Evolutionary conservation across 2,797 vertebrate species (phyloP).

Genomic region (Lepus townsendii): DNA sequence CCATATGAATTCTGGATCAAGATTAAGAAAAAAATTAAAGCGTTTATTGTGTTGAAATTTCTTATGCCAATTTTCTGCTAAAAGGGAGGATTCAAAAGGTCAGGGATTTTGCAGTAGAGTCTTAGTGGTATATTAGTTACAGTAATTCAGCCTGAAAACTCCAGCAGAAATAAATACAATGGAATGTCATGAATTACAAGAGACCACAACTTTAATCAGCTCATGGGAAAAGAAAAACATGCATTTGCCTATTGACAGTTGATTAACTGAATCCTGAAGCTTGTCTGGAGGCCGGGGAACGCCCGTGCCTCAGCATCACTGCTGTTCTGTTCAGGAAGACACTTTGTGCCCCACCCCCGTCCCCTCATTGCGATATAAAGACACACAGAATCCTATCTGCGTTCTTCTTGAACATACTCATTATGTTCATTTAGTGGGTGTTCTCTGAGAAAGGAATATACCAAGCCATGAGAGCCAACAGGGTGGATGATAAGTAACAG

Average conservation of each 20-base stretch:
- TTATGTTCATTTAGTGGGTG: conserved; percentile 6
- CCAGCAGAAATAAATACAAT: conserved; percentile 88
- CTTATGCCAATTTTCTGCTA: conserved; percentile 89
- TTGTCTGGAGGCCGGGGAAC: conserved; percentile 68
- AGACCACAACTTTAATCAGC: conserved; percentile 89
- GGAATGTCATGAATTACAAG: conserved; percentile 86
- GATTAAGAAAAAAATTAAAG: conserved; percentile 86
- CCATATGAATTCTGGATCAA: conserved; percentile 85
- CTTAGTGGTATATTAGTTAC: conserved; percentile 89
- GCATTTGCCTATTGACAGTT: conserved; percentile 86
- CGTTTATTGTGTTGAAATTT: conserved; percentile 87
- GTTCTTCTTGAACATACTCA: not conserved
- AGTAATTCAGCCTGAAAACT: conserved; percentile 90
- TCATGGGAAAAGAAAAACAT: conserved; percentile 87
- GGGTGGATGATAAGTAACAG: conserved; percentile 21
- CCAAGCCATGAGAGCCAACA: conserved; percentile 36
- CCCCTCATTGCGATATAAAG: not conserved
- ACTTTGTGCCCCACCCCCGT: not conserved
- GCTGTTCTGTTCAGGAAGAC: conserved; percentile 49
- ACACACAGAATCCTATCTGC: not conserved
- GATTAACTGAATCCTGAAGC: conserved; percentile 85
- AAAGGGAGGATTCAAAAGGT: conserved; percentile 87
- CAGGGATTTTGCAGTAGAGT: conserved; percentile 85
- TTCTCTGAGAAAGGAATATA: conserved; percentile 38
- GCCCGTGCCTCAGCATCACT: not conserved